phyloP scores from a whole-genome alignment of 1,140 invertebrate species.

The Procambarus virginalis region DNA sequence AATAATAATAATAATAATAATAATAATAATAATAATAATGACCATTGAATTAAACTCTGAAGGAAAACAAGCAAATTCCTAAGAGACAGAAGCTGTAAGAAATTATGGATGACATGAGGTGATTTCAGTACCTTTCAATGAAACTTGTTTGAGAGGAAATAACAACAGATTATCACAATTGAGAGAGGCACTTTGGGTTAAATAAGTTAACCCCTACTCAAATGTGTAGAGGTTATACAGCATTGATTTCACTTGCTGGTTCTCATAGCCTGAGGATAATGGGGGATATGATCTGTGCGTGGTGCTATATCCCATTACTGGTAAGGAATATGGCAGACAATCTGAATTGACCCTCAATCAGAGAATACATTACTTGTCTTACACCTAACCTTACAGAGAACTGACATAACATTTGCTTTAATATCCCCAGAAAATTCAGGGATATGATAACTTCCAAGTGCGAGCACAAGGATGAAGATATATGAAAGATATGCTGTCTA shows the following conservation, averaged over 20 bases:
- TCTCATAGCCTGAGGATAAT: slow-evolving; percentile 51
- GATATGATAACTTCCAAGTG: slow-evolving; percentile 42
- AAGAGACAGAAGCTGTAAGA: slow-evolving; percentile 40
- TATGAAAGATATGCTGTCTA: slow-evolving; percentile 27
- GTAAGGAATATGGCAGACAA: slow-evolving; percentile 9
- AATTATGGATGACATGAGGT: slow-evolving; percentile 60
- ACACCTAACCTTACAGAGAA: neutral
- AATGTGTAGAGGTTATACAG: slow-evolving; percentile 70
- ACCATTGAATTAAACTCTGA: slow-evolving; percentile 1
- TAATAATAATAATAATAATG: too few relatives aligned
- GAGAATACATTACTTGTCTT: neutral
- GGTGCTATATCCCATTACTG: neutral
- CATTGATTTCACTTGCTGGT: slow-evolving; percentile 57
- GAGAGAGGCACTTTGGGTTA: slow-evolving; percentile 71
- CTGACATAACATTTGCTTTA: neutral
- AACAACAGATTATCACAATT: slow-evolving; percentile 71
- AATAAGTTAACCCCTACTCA: slow-evolving; percentile 70
- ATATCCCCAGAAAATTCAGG: slow-evolving; percentile 12
- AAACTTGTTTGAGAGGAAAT: slow-evolving; percentile 66
- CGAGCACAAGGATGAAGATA: slow-evolving; percentile 32
- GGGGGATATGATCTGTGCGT: slow-evolving; percentile 25
- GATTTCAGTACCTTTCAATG: slow-evolving; percentile 53
- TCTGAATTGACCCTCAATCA: neutral
- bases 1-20: neutral
- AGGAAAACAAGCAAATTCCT: slow-evolving; percentile 19